Base-by-base conservation (phyloP, 1,140 invertebrate species). In the Aphaenogaster floridana region DNA sequence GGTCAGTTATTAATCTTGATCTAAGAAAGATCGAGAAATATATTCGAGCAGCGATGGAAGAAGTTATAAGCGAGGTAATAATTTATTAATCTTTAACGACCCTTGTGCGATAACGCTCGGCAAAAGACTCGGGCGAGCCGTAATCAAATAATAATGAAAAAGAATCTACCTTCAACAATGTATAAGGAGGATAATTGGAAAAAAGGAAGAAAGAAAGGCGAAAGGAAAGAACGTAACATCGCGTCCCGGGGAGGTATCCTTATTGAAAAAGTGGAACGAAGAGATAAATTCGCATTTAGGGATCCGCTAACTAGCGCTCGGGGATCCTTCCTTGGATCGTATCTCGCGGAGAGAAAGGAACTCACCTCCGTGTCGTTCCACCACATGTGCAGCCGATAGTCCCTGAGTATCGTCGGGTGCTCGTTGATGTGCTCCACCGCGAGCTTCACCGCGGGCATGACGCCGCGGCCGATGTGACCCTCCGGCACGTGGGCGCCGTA, bases 291-390 rank as follows among this genome's bases (percentile, higher is more conserved):
- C n/a, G 34, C 54, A 59, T 76, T 57, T 28, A 59, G 54, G 72
- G n/a, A 59, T 59, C 48, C 5, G 42, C 6, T 69, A 69, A 69
- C 9, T 15, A 48, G 42, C 66, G 66, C 45, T 45, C 9, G 0
- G 66, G 39, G 39, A 68, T 21, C 42, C 28, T 28, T 28, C 0
- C 9, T 6, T 0, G 7, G 6, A 28, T 28, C 3, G 7, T 64
- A 64, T 42, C 15, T 39, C 8, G 17, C 17, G 3, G 28, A 0
- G 15, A 28, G 28, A 36, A 17, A 64, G 6, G 0, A 42, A 91
- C 96, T 96, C 94, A 99, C 98, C 97, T 98, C 97, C 3, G 98
- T 99, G 92, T 99, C 98, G 94, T 99, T 99, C 98, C 98, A 99
- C 97, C 98, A 98, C 97, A 99, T 98, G 93, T 98, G 98, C 64